Base-by-base conservation (phyloP, 2,113 vertebrate genomes). In the Sceloporus undulatus region DNA sequence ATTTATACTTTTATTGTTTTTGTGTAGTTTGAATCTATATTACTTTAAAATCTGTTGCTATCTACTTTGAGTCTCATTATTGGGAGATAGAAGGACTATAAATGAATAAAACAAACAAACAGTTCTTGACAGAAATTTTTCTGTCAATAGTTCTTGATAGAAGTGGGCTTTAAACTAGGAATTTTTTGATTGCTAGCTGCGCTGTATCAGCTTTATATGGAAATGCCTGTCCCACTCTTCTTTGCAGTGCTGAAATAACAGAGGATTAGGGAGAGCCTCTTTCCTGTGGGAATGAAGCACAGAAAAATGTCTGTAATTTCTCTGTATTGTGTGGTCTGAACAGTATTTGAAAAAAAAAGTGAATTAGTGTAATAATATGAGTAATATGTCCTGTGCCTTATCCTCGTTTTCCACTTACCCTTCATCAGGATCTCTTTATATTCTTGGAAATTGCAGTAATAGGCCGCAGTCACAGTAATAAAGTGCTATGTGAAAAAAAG, bases 361-460 rank as follows among this genome's bases (percentile, higher is more conserved):
- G 87, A 92, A 74, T 73, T 89, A 91, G 87, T 91, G 86, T 42
- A 87, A 76, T 91, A 92, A 90, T 84, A 87, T 87, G 71, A n/a
- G n/a, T 74, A 70, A 27, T 89, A 68, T 66, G 34, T 90, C 52
- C 91, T 84, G 66, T 77, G 59, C 82, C 87, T 88, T 65, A n/a
- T 88, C 34, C 75, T 11, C 62, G 0, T 0, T 75, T 91, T 90
- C 91, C 56, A 87, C 65, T 90, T 92, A 5, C 86, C 86, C 83
- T 86, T 91, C 88, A 80, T 92, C 65, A 74, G 0, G 5, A 59
- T 77, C 90, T 90, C 85, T 94, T 85, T 87, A 9, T 85, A 9
- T 89, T 87, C 87, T 90, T 94, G 79, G 93, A 95, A 95, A 94
- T 90, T 88, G 27, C 19, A 90, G 16, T 92, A 79, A 87, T 80